Conservation (phyloP, 2,113 vertebrate species). For the Megaceryle torquata region DNA sequence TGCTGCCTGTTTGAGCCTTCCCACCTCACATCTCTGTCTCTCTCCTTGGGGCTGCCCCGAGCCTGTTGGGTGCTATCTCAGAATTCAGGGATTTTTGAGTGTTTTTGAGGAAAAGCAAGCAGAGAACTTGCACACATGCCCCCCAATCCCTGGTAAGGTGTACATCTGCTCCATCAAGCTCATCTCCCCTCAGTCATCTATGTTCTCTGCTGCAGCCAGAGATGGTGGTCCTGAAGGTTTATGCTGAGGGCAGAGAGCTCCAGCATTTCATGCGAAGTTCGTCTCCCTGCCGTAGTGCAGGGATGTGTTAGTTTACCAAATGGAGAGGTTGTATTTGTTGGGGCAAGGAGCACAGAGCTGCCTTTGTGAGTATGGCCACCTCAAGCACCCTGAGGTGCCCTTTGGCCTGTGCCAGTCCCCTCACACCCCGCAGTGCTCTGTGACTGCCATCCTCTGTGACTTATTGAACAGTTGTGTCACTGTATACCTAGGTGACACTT, state of each 20-base stretch:
- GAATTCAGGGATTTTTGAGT: background rate
- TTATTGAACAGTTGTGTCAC: background rate
- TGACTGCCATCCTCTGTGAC: rapidly evolving
- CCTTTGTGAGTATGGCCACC: background rate
- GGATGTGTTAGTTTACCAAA: background rate
- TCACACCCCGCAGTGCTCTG: rapidly evolving
- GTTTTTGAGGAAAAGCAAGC: background rate
- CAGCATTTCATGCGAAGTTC: background rate
- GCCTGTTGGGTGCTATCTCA: background rate
- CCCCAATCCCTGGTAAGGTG: background rate
- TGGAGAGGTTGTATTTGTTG: background rate
- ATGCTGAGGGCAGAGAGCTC: background rate
- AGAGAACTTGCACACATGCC: background rate
- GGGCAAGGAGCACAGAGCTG: background rate
- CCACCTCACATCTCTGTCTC: rapidly evolving
- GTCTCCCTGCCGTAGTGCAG: background rate
- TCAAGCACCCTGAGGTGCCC: background rate
- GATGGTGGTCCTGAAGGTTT: background rate
- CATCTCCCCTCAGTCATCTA: rapidly evolving
- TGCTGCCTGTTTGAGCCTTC: background rate
- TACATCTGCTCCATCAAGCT: background rate
- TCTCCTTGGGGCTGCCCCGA: background rate
- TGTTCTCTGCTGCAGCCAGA: background rate
- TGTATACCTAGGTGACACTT: background rate
- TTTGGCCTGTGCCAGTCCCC: background rate